Evolutionary conservation across 2,888 invertebrate genomes (phyloP), one percentile per base, ranked within the genome.

Genomic region (Reticulitermes lucifugus): DNA sequence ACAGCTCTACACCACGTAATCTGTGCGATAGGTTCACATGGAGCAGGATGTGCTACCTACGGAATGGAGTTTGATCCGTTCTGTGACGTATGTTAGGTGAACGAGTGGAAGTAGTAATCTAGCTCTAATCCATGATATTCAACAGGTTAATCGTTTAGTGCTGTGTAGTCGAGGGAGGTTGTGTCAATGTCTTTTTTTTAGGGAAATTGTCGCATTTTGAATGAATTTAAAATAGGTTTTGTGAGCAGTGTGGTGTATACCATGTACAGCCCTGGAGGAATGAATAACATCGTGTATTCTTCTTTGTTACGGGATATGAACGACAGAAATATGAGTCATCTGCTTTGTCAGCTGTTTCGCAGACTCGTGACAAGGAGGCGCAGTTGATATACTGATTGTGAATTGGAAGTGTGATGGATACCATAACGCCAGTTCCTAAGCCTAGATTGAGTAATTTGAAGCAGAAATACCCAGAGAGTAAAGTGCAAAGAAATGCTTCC

Each of bases 391-490:
- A 35, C 4, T 35, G 29, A 71, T 9, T 73, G 21, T 5, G 35
- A 35, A 3, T 46, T 10, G 77, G 6, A 46, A 21, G 46, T 77
- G 51, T 22, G 55, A 84, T 84, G 84, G 80, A 84, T 70, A 18
- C 22, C n/a, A 35, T 70, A 51, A 21, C 73, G 7, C 84, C 84
- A 73, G 25, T 81, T 81, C 84, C 84, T 59, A 84, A 81, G 21
- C 84, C 84, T 41, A 84, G 84, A 75, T 29, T 29, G 43, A 75
- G 51, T 25, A 71, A 29, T 6, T 22, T 29, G 71, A 4, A 29
- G 59, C 25, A 70, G 3, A 35, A 71, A 25, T 18, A 55, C 29
- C 21, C 59, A 59, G 83, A 25, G 51, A 41, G 41, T 80, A 43
- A 51, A 12, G 21, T 46, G 35, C 10, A 10, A n/a, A 51, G 51